A percentile compares a stretch with the other conserved stretches of the same genome.
phyloP scores from a whole-genome alignment of 1,140 invertebrate genomes.

The Drosophila gunungcola region DNA sequence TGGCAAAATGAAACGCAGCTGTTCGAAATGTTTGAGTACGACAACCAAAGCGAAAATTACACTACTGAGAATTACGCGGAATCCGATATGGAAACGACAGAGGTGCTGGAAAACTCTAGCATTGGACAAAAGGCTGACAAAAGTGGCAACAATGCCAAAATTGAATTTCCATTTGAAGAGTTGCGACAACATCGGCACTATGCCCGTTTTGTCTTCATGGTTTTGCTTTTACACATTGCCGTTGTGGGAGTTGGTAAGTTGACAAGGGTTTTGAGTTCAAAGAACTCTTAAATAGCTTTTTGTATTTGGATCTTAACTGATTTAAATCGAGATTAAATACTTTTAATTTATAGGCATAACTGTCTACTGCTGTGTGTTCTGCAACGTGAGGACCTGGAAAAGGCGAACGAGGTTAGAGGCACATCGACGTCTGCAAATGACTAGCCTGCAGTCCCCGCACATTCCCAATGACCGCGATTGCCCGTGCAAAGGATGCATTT shows the following conservation, averaged over 20 bases:
- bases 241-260: conserved; percentile 50
- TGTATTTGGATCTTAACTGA: too few relatives aligned
- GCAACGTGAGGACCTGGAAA: conserved; percentile 9
- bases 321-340: too few relatives aligned
- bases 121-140: not conserved
- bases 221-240: conserved; percentile 51
- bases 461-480: conserved; percentile 46
- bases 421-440: conserved; percentile 3
- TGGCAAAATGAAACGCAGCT: conserved; percentile 53
- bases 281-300: too few relatives aligned
- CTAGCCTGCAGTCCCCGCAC: conserved; percentile 28
- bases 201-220: conserved; percentile 36
- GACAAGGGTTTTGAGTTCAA: too few relatives aligned
- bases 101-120: not conserved
- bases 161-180: conserved; percentile 3
- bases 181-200: conserved; percentile 9
- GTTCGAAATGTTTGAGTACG: conserved; percentile 20
- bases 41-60: conserved; percentile 36
- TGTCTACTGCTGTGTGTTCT: conserved; percentile 54
- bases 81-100: not conserved
- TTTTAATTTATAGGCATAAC: conserved; percentile 30
- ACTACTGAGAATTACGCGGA: conserved; percentile 12
- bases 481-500: conserved; percentile 47
- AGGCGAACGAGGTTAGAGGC: not conserved
- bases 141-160: not conserved